Conservation (phyloP, 2,113 vertebrate species). For the Meleagris gallopavo region DNA sequence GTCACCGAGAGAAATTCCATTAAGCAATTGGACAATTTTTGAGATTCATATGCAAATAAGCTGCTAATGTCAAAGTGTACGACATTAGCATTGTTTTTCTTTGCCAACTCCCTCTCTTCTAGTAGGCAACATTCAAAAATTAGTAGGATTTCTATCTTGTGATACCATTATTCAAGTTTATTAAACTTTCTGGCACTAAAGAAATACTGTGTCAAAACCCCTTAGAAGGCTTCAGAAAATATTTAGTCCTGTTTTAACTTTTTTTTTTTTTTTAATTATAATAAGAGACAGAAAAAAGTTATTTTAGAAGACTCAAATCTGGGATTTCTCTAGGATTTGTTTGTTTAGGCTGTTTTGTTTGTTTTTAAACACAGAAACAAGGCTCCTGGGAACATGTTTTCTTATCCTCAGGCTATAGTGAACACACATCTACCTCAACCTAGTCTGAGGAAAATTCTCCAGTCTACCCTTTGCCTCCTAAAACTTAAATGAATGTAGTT, state of each 20-base stretch:
- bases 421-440: neutral
- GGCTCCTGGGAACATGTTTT: neutral
- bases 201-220: neutral
- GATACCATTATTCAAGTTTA: neutral
- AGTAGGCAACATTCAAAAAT: neutral
- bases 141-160: neutral
- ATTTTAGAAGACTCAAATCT: neutral
- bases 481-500: neutral
- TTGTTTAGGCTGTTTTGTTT: neutral
- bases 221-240: neutral
- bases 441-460: neutral
- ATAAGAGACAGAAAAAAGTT: neutral
- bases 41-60: neutral
- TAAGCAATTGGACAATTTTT: neutral
- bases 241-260: neutral
- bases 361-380: neutral
- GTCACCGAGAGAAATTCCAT: neutral
- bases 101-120: neutral
- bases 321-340: rapidly evolving
- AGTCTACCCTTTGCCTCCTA: neutral
- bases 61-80: neutral
- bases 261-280: neutral
- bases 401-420: neutral
- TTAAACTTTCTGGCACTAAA: neutral
- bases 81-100: neutral